phyloP scores from a whole-genome alignment of 2,888 invertebrate species.

The Beris morrisii region DNA sequence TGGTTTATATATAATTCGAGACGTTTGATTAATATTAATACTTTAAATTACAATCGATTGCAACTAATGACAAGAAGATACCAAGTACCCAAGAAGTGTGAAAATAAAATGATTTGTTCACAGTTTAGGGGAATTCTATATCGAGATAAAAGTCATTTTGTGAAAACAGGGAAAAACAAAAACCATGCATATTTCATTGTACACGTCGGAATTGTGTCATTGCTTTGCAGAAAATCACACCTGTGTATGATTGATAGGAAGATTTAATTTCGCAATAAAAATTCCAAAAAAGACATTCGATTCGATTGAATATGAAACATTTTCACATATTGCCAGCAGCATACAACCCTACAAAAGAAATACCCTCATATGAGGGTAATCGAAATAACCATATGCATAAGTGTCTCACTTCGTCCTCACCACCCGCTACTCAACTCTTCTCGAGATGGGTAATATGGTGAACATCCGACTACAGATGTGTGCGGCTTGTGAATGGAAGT shows the following conservation, averaged over 20 bases:
- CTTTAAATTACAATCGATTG: too few relatives aligned
- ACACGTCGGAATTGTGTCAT: conserved; percentile 10
- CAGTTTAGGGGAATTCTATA: too few relatives aligned
- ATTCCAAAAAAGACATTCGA: conserved; percentile 26
- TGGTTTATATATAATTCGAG: too few relatives aligned
- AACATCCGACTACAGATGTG: conserved; percentile 27
- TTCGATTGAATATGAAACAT: conserved; percentile 9
- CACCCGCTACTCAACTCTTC: not conserved
- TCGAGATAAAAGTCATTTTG: too few relatives aligned
- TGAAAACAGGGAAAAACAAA: too few relatives aligned
- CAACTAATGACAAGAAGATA: too few relatives aligned
- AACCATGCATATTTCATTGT: too few relatives aligned
- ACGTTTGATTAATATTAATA: too few relatives aligned
- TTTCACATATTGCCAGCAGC: conserved; percentile 5
- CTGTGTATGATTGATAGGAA: conserved; percentile 32
- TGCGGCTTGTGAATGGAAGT: conserved; percentile 31
- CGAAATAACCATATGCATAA: too few relatives aligned
- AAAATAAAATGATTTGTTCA: too few relatives aligned
- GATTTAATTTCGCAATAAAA: conserved; percentile 33
- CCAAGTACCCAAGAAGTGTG: too few relatives aligned
- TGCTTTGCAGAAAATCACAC: conserved; percentile 9
- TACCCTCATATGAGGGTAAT: not conserved
- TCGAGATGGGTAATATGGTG: conserved; percentile 3
- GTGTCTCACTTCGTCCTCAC: not conserved
- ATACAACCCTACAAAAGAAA: not conserved